phyloP scores from a whole-genome alignment of 2,113 vertebrate genomes.

The Rattus rattus region DNA sequence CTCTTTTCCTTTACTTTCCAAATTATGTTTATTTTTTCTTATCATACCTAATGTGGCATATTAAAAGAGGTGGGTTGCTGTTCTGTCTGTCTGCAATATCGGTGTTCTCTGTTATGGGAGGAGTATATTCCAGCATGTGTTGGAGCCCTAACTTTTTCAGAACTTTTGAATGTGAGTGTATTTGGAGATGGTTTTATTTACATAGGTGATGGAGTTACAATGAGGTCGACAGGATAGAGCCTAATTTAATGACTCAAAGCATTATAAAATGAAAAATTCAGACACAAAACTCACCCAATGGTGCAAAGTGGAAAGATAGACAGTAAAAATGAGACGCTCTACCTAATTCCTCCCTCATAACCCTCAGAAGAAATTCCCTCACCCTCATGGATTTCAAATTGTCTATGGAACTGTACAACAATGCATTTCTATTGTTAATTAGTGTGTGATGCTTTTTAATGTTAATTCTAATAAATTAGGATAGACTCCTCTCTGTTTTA shows the following conservation, averaged over 20 bases:
- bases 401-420: not conserved
- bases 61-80: constrained; percentile 34
- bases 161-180: not conserved
- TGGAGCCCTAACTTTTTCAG: not conserved
- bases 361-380: not conserved
- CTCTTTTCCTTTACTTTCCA: constrained; percentile 10
- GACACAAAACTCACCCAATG: not conserved
- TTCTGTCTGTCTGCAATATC: not conserved
- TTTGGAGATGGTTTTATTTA: not conserved
- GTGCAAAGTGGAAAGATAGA: not conserved
- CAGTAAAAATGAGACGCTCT: not conserved
- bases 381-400: not conserved
- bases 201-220: constrained; percentile 29
- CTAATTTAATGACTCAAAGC: not conserved
- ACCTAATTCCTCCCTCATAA: not conserved
- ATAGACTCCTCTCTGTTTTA: not conserved
- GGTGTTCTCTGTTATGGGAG: not conserved
- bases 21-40: constrained; percentile 29
- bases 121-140: not conserved
- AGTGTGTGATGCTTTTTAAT: constrained; percentile 3
- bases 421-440: not conserved
- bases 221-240: not conserved
- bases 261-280: constrained; percentile 26
- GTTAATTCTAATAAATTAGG: not conserved
- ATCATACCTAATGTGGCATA: not conserved